phyloP scores from a whole-genome alignment of 2,113 vertebrate species.

The Brachyhypopomus gauderio region DNA sequence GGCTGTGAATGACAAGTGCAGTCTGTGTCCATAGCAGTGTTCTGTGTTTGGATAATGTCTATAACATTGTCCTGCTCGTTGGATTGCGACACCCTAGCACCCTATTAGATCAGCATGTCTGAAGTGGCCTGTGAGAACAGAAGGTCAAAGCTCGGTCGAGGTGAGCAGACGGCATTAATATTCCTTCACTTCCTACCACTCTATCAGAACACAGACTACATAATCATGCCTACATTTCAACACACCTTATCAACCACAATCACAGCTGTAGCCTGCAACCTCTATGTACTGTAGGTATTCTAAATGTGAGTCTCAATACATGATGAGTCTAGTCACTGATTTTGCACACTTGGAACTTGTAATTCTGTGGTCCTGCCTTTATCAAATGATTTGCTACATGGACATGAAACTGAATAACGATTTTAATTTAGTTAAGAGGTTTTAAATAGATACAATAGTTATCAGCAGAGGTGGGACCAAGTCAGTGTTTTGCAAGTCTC shows the following conservation, averaged over 20 bases:
- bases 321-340: not conserved
- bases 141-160: not conserved
- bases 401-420: not conserved
- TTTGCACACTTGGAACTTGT: not conserved
- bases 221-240: not conserved
- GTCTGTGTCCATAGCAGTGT: not conserved
- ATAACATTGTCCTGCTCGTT: not conserved
- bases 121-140: not conserved
- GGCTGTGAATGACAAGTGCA: not conserved
- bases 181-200: not conserved
- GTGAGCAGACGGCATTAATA: not conserved
- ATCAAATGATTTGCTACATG: not conserved
- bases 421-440: not conserved
- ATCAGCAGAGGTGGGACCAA: too few relatives aligned
- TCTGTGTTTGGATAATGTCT: not conserved
- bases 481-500: too few relatives aligned
- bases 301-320: not conserved
- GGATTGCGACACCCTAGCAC: too few relatives aligned
- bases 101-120: not conserved
- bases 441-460: not conserved
- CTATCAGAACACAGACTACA: constrained; percentile 7
- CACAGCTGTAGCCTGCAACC: not conserved
- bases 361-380: not conserved
- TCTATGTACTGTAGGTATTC: not conserved
- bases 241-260: not conserved